phyloP scores from a whole-genome alignment of 2,113 vertebrate genomes.

The Lophura nycthemera region DNA sequence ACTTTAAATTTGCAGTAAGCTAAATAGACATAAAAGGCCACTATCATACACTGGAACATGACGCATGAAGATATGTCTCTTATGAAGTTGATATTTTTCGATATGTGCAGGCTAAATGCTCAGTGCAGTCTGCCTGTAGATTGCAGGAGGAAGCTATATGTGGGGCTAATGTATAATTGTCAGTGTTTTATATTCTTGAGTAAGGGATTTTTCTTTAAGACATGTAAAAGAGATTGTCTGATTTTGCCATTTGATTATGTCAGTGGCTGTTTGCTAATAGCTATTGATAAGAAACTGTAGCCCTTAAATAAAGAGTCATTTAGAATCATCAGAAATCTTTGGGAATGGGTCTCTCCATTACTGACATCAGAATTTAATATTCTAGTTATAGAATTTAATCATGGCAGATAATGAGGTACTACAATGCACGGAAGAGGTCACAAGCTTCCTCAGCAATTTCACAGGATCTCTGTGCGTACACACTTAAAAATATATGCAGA shows the following conservation, averaged over 20 bases:
- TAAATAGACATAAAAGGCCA: conserved; percentile 75
- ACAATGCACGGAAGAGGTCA: background rate
- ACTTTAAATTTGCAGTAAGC: conserved; percentile 74
- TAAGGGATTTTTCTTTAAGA: conserved; percentile 69
- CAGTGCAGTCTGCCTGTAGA: conserved; percentile 26
- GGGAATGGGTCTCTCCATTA: conserved; percentile 62
- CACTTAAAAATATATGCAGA: accelerated
- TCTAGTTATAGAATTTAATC: background rate
- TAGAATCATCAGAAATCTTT: conserved; percentile 70
- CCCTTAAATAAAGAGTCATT: conserved; percentile 53
- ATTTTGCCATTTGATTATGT: conserved; percentile 70
- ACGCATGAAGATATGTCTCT: conserved; percentile 77
- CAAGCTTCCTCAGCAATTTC: background rate
- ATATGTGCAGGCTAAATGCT: conserved; percentile 55
- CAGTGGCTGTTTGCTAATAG: conserved; percentile 72
- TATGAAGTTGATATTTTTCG: conserved; percentile 78
- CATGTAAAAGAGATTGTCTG: conserved; percentile 62
- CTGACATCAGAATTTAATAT: conserved; percentile 29
- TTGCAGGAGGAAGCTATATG: conserved; percentile 65
- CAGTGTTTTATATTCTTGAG: conserved; percentile 74
- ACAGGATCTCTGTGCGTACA: background rate
- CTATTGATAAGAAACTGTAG: conserved; percentile 69
- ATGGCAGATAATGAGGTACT: background rate
- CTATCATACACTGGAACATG: conserved; percentile 66
- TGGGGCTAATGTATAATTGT: conserved; percentile 58